Evolutionary conservation across 2,113 vertebrate genomes (phyloP).

Genomic region (Megaleporinus macrocephalus): DNA sequence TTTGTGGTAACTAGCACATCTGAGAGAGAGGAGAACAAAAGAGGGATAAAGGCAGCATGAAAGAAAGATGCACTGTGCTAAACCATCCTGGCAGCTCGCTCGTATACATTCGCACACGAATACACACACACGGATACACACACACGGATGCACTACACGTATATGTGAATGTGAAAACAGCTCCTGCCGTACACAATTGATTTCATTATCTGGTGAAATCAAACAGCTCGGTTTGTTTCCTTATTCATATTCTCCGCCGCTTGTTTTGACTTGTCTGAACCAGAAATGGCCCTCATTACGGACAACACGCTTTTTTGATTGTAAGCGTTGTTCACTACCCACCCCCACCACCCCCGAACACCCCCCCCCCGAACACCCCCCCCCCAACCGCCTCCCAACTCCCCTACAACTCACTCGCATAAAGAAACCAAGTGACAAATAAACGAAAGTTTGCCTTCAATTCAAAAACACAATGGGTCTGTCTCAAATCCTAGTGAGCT

Average conservation of each 20-base stretch:
- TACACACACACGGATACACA: neutral
- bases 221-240: neutral
- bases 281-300: neutral
- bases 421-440: no score
- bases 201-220: neutral
- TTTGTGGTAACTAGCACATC: slow-evolving; percentile 37
- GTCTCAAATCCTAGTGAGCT: no score
- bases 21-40: slow-evolving; percentile 35
- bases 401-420: no score
- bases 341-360: no score
- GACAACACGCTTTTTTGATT: no score
- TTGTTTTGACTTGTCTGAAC: neutral
- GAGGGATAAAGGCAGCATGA: neutral
- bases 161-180: neutral
- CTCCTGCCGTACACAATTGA: neutral
- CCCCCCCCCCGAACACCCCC: no score
- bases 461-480: no score
- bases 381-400: no score
- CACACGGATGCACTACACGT: neutral
- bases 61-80: slow-evolving; percentile 20
- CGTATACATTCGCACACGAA: neutral
- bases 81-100: neutral
- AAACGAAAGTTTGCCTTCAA: no score
- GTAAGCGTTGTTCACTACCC: no score
- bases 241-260: neutral